A percentile compares a stretch with the other conserved stretches of the same genome.
phyloP scores from a whole-genome alignment of 2,797 vertebrate species.

The Alauda arvensis region DNA sequence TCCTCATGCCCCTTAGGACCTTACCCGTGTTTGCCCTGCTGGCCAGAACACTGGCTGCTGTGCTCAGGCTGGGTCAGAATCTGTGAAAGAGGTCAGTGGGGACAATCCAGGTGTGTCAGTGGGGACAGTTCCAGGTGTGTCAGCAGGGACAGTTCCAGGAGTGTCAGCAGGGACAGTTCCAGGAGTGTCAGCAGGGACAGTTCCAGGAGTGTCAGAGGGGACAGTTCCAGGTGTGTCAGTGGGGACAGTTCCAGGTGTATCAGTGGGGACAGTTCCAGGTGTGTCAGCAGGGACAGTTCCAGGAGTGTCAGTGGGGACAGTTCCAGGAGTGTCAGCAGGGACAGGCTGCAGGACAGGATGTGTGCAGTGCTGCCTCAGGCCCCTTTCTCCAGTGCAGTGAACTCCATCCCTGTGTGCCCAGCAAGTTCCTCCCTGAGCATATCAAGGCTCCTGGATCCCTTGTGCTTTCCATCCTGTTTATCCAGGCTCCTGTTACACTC shows the following conservation, averaged over 20 bases:
- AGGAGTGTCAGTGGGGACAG: not conserved
- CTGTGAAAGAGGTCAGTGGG: fast-evolving
- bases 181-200: no score
- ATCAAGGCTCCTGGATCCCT: not conserved
- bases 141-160: no score
- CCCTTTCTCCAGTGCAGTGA: no score
- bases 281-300: no score
- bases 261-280: no score
- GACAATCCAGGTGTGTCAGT: not conserved
- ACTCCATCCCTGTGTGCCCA: fast-evolving
- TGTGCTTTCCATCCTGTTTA: not conserved
- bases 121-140: no score
- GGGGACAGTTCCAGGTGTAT: no score
- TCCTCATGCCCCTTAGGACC: fast-evolving
- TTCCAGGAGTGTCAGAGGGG: no score
- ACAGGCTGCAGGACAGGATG: not conserved
- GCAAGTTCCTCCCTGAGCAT: not conserved
- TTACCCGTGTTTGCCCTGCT: fast-evolving
- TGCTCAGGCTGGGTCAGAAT: not conserved
- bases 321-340: not conserved
- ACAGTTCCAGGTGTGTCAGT: no score
- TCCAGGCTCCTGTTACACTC: not conserved
- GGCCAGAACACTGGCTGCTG: not conserved
- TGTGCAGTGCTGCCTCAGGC: not conserved
- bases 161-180: no score